Evolutionary conservation across 2,797 vertebrate genomes (phyloP).

Genomic region (Ataeniobius toweri): DNA sequence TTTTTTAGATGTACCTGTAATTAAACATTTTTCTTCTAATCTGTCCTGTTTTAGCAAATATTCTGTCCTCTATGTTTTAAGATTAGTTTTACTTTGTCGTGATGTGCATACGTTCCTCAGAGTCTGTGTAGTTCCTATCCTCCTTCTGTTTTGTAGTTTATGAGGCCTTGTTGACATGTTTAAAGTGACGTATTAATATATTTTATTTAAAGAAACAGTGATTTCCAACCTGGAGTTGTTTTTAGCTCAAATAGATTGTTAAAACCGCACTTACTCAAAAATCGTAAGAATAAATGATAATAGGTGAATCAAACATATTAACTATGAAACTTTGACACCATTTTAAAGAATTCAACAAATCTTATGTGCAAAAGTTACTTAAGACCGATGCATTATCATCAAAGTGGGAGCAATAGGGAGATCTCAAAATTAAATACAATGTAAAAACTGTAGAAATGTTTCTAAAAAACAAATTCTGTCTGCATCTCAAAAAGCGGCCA

Average conservation of each 20-base stretch:
- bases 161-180: slow-evolving; percentile 33
- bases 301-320: not conserved
- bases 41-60: not conserved
- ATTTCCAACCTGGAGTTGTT: not conserved
- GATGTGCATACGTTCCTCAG: too few relatives aligned
- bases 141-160: slow-evolving; percentile 33
- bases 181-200: slow-evolving; percentile 39
- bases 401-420: not conserved
- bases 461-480: too few relatives aligned
- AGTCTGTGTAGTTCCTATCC: slow-evolving; percentile 8
- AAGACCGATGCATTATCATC: not conserved
- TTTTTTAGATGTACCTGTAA: not conserved
- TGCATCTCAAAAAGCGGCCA: too few relatives aligned
- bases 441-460: too few relatives aligned
- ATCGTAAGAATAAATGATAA: not conserved
- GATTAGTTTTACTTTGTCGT: slow-evolving; percentile 14
- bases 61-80: not conserved
- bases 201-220: not conserved
- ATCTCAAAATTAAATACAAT: not conserved
- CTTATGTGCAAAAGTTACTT: not conserved
- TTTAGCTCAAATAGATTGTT: not conserved
- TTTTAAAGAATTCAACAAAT: not conserved
- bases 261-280: not conserved
- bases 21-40: not conserved
- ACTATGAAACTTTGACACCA: not conserved